These are phyloP conservation scores for Chirona hameri DNA, from an alignment of 2,888 invertebrate genomes.

Conservation along the genomic window DNA sequence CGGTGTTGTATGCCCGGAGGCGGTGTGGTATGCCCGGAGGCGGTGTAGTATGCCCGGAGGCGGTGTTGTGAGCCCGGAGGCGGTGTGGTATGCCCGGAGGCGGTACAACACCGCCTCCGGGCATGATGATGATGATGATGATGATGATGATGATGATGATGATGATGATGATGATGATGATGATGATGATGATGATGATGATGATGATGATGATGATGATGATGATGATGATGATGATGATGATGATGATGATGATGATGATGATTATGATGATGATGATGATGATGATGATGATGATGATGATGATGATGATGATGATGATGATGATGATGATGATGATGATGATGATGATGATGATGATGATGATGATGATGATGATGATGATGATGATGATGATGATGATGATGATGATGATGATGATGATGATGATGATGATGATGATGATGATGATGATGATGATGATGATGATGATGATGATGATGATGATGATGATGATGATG, in stretches of 20 bases:
- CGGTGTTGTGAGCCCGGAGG: too few relatives aligned
- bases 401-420: conserved; percentile 31
- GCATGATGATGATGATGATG: not conserved
- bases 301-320: conserved; percentile 29
- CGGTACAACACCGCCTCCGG: too few relatives aligned
- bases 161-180: conserved; percentile 28
- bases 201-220: conserved; percentile 29
- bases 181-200: conserved; percentile 31
- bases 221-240: conserved; percentile 29
- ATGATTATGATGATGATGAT: too few relatives aligned
- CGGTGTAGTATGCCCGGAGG: too few relatives aligned
- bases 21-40: too few relatives aligned
- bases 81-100: too few relatives aligned
- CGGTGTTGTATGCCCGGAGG: too few relatives aligned
- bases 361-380: conserved; percentile 31
- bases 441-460: conserved; percentile 30
- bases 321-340: conserved; percentile 30
- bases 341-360: conserved; percentile 29
- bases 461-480: conserved; percentile 30
- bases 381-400: conserved; percentile 29
- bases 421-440: conserved; percentile 24
- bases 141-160: conserved; percentile 13
- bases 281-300: too few relatives aligned
- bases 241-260: too few relatives aligned
- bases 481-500: conserved; percentile 28